Percentiles rank a stretch among this genome's conserved stretches.
These are phyloP conservation scores for Platycercus adscitus DNA, from an alignment of 2,113 vertebrate species.

Conservation along the genomic window DNA sequence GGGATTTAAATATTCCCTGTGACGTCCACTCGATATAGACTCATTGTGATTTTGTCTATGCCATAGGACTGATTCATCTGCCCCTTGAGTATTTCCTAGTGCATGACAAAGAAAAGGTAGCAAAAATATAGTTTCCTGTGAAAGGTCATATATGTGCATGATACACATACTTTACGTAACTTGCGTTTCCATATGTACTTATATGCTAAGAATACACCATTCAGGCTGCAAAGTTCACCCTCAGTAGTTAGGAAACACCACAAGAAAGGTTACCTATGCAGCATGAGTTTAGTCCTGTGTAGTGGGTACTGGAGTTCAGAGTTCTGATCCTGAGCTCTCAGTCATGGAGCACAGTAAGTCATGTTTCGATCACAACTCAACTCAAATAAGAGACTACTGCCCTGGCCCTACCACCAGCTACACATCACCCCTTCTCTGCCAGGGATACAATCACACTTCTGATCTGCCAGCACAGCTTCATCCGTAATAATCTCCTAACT, in stretches of 20 bases:
- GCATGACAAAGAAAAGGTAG: neutral
- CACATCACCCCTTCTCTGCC: neutral
- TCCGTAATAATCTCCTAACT: constrained; percentile 4
- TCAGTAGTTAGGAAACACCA: neutral
- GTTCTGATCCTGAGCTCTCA: neutral
- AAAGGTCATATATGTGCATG: neutral
- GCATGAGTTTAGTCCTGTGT: neutral
- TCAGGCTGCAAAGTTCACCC: neutral
- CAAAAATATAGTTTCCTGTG: neutral
- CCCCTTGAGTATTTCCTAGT: neutral
- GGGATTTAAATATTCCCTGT: constrained; percentile 23
- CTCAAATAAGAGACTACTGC: neutral
- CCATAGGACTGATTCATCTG: neutral
- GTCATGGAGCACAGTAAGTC: neutral
- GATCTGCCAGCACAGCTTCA: constrained; percentile 35
- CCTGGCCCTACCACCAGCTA: neutral
- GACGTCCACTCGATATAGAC: neutral
- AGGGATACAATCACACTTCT: constrained; percentile 6
- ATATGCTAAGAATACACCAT: neutral
- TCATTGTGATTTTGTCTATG: neutral
- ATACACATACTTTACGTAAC: neutral
- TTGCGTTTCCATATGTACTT: neutral
- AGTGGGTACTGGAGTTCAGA: neutral
- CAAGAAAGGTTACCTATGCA: neutral
- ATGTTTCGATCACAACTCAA: neutral